These are phyloP conservation scores for Anomalospiza imberbis DNA, from an alignment of 2,797 vertebrate genomes.

Conservation along the genomic window DNA sequence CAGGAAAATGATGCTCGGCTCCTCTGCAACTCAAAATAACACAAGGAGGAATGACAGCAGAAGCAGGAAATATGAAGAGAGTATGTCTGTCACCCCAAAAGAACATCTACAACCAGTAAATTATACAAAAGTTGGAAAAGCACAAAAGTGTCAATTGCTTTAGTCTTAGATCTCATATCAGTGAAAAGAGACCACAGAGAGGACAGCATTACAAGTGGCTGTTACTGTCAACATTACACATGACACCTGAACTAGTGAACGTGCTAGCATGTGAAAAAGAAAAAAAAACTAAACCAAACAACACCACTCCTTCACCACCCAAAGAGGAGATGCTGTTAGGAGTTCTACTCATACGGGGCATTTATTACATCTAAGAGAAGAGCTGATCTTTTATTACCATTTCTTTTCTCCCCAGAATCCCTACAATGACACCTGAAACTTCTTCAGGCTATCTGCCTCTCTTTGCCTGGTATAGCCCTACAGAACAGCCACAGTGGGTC, in stretches of 20 bases:
- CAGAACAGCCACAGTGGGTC: not conserved
- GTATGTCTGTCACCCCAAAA: not conserved
- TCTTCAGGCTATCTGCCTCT: not conserved
- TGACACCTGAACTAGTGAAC: not conserved
- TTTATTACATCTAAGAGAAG: not conserved
- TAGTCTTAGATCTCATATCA: not conserved
- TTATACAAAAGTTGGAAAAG: not conserved
- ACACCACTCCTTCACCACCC: not conserved
- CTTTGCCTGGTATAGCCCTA: not conserved
- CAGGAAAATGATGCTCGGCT: not conserved
- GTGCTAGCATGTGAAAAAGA: not conserved
- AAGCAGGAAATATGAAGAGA: not conserved
- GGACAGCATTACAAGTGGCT: not conserved
- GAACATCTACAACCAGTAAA: not conserved
- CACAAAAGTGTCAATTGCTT: not conserved
- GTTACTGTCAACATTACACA: not conserved
- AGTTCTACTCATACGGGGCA: not conserved
- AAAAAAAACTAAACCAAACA: not conserved
- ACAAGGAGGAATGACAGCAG: not conserved
- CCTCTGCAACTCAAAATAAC: not conserved
- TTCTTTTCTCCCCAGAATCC: not conserved
- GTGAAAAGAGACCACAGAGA: not conserved
- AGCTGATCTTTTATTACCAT: not conserved
- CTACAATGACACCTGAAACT: not conserved
- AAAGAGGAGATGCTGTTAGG: not conserved